Evolutionary conservation across 2,797 vertebrate genomes (phyloP), one percentile per base, ranked within the genome.

Genomic region (Scleropages formosus): DNA sequence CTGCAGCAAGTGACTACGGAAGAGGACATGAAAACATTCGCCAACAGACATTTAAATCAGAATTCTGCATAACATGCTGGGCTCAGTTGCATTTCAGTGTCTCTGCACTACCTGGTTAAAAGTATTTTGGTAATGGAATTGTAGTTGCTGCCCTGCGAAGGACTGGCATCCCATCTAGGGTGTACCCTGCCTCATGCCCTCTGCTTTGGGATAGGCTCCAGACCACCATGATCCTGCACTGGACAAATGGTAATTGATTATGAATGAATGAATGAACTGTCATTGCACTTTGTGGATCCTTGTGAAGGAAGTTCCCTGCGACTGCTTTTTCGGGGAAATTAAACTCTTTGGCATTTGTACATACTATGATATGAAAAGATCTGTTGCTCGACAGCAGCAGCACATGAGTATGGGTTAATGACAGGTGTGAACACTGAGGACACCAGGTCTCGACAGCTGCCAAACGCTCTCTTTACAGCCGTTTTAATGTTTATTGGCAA

Each of bases 1-100:
- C 85, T 95, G 0, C 84, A 90, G 4, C 84, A 85, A 0, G 87
- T 94, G 4, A 22, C 80, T 0, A 64, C 78, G 0, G 85, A 88
- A 4, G 64, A 76, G 49, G 47, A 78, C 24, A 56, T 7, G 49
- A 80, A 39, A 11, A 53, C 67, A 11, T 62, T 62, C 0, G 31
- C 49, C 4, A 16, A 75, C 8, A 78, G 20, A 66, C 9, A 56
- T 18, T 4, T 67, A 12, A 31, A 75, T 47, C 8, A 20, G 63
- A 79, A 87, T 77, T 18, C 3, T 31, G 82, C 74, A 51, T 59
- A 72, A 53, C 26, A 71, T 27, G 18, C 15, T 2, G 27, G 70
- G 24, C 56, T 24, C 18, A 44, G 59, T 22, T 12, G 27, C 11
- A 26, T 61, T 18, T n/a, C 4, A 15, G 15, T 70, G 18, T 72